Base-by-base conservation (phyloP, 2,797 vertebrate species). In the Anguilla megastoma region DNA sequence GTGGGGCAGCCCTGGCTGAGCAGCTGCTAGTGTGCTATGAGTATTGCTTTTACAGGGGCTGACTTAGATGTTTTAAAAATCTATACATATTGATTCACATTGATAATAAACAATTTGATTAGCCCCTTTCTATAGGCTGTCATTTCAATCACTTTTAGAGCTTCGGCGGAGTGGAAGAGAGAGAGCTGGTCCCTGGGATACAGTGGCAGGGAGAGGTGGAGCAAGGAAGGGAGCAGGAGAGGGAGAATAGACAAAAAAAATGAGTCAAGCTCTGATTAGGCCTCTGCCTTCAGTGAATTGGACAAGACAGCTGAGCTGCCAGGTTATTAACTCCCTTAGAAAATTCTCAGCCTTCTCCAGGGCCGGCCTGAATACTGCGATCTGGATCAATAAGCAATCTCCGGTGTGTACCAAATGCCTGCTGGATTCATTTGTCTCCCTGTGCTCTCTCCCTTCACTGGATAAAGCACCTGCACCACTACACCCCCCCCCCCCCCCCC, bases 61-160 rank as follows among this genome's bases (percentile, higher is more conserved):
- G 97, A 97, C 97, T 98, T 97, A 98, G 98, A 98, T 98, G 98
- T 97, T 98, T 98, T 97, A 97, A 97, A 98, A 98, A 99, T 99
- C 98, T 97, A 99, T 99, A 99, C 97, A 97, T 99, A 99, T 99
- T 98, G 98, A 99, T 99, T 98, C 96, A 97, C 96, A 97, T 97
- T 97, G 97, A 99, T 99, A 98, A 98, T 98, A 98, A 99, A 99
- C 98, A 98, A 99, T 99, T 99, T 99, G 98, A 99, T 99, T 99
- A 99, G 98, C 97, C 97, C 97, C 97, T 97, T 97, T 98, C 98
- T 97, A 97, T 96, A 97, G 97, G 97, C 97, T 98, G 98, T 98
- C 98, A 98, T 98, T 99, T 98, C 98, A 98, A 99, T 99, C 98
- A 98, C 97, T 97, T 97, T 97, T 97, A 95, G 95, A 93, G 94